A percentile compares a stretch with the other conserved stretches of the same genome.
phyloP scores from a whole-genome alignment of 1,140 invertebrate species.

The Zaprionus gabonicus region DNA sequence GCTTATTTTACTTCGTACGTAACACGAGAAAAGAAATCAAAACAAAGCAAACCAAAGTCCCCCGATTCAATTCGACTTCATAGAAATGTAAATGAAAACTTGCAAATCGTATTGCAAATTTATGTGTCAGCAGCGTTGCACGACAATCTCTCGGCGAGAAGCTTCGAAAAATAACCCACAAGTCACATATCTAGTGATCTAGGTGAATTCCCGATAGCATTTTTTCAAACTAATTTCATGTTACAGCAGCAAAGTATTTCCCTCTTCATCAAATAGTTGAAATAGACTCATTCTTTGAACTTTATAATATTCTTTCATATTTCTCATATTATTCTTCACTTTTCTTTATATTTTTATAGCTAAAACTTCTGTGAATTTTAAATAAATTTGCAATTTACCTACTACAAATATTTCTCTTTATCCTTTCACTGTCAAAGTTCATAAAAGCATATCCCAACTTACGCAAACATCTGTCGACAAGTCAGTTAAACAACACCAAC shows the following conservation, averaged over 20 bases:
- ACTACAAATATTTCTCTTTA: not conserved
- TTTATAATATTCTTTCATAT: not conserved
- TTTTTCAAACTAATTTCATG: not conserved
- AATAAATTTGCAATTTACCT: not conserved
- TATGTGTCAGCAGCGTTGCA: not conserved
- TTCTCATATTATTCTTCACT: not conserved
- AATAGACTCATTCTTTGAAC: not conserved
- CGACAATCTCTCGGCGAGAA: not conserved
- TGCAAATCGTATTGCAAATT: slow-evolving; percentile 13
- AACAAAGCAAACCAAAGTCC: slow-evolving; percentile 18
- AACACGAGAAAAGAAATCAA: slow-evolving; percentile 35
- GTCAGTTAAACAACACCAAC: not conserved
- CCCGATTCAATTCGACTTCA: slow-evolving; percentile 5
- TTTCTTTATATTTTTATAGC: not conserved
- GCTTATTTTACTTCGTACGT: slow-evolving; percentile 33
- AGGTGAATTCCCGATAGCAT: not conserved
- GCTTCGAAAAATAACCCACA: not conserved
- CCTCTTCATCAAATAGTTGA: not conserved
- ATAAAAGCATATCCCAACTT: not conserved
- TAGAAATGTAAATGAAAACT: slow-evolving; percentile 19
- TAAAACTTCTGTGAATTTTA: not conserved
- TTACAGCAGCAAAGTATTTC: not conserved
- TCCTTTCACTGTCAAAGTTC: not conserved
- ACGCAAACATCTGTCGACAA: slow-evolving; percentile 9
- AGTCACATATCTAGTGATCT: not conserved